Evolutionary conservation across 2,797 vertebrate species (phyloP).

Genomic region (Buceros bicornis): DNA sequence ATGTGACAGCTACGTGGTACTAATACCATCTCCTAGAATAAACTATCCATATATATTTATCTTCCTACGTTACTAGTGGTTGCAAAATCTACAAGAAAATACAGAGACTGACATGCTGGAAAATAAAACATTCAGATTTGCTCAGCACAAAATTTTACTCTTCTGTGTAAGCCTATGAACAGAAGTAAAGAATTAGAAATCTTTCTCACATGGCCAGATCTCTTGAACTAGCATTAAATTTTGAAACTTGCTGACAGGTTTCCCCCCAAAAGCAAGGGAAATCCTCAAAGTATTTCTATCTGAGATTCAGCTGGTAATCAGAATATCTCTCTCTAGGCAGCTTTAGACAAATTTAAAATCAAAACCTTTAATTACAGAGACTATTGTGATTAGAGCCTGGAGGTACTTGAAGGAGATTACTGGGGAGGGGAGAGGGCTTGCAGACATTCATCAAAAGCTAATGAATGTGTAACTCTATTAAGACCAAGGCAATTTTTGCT

Average conservation of each 20-base stretch:
- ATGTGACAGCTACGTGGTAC: neutral
- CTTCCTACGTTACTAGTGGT: neutral
- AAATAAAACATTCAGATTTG: neutral
- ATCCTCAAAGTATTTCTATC: neutral
- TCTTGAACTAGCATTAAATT: neutral
- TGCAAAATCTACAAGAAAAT: neutral
- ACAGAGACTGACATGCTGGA: neutral
- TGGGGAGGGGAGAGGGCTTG: neutral
- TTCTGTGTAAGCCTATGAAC: neutral
- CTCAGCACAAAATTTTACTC: neutral
- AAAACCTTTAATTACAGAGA: slow-evolving; percentile 41
- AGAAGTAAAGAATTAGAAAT: neutral
- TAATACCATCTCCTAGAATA: neutral
- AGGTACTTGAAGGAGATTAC: neutral
- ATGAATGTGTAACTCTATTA: slow-evolving; percentile 6
- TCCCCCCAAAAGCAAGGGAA: neutral
- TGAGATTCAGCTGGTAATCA: slow-evolving; percentile 14
- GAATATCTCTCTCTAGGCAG: slow-evolving; percentile 31
- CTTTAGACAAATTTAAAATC: slow-evolving; percentile 44
- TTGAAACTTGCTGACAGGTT: slow-evolving; percentile 7
- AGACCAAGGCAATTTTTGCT: neutral
- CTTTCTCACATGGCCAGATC: neutral
- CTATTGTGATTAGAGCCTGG: slow-evolving; percentile 11
- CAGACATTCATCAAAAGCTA: slow-evolving; percentile 10
- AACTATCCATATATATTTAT: neutral